Evolutionary conservation across 2,888 invertebrate genomes (phyloP), one percentile per base, ranked within the genome.

Genomic region (Drosophila limbata): DNA sequence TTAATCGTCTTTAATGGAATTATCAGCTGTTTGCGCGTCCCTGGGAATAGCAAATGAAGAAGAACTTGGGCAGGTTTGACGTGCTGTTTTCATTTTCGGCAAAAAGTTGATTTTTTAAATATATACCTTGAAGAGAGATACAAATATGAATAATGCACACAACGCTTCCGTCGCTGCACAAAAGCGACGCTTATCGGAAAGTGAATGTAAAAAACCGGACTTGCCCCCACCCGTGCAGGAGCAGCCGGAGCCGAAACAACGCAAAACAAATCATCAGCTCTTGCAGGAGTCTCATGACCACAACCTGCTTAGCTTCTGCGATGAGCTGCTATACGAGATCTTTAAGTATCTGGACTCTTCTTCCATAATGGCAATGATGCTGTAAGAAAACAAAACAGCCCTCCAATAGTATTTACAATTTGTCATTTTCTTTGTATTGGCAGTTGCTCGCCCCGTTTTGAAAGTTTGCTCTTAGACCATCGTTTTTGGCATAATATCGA

Each of bases 271-370:
- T 13, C 57, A 60, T 51, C 45, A 44, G 11, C 11, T 33, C 17
- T 6, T 11, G 15, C 39, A 52, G 21, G 33, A 44, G 31, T 21
- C 21, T 4, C 53, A 31, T 4, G 55, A 56, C 3, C 80, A 85
- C 45, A 69, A 70, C 19, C 65, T 92, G 59, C 78, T 87, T 15
- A 78, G 79, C 28, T 88, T 93, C 50, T 90, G 92, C 63, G 91
- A 93, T 79, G 93, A 93, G 69, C 65, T 93, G 35, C 81, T 93
- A 0, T 88, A 89, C 55, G 91, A 93, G 73, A 92, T 93, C 55
- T 90, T 92, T 13, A 90, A 90, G 57, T 78, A 91, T 85, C 72
- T 93, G 62, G 92, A 93, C 70, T 81, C 92, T 3, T 86, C 89
- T 59, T 79, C 92, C 6, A 77, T 92, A 37, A 60, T 90, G 69